Evolutionary conservation across 2,797 vertebrate species (phyloP).

Genomic region (Enteromius radiatus): DNA sequence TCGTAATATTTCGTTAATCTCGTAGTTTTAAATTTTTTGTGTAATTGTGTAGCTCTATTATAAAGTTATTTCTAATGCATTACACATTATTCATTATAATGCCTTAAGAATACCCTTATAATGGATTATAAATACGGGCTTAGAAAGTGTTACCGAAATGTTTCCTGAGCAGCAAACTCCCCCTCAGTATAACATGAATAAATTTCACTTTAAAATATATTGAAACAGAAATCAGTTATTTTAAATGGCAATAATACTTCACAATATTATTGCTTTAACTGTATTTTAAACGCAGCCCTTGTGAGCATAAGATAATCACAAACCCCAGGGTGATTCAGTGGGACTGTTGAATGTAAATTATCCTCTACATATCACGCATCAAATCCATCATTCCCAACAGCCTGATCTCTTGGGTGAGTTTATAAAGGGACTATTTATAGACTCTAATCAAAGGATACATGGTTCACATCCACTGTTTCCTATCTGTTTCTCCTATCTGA

Average conservation of each 20-base stretch:
- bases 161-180: background rate
- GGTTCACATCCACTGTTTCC: slow-evolving; percentile 23
- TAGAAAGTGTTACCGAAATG: background rate
- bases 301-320: background rate
- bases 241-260: background rate
- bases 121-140: no score
- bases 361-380: background rate
- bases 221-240: background rate
- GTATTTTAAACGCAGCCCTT: background rate
- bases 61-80: no score
- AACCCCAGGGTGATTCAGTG: background rate
- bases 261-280: background rate
- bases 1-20: no score
- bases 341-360: background rate
- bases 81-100: no score
- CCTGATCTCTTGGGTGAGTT: background rate
- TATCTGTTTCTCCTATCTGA: slow-evolving; percentile 5
- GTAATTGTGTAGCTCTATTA: no score
- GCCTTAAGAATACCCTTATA: no score
- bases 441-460: slow-evolving; percentile 31
- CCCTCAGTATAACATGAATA: background rate
- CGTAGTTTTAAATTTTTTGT: no score
- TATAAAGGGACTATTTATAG: slow-evolving; percentile 34
- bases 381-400: slow-evolving; percentile 13
- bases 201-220: background rate